Conservation (phyloP, 2,888 invertebrate species). For the Pristionchus arcanus region DNA sequence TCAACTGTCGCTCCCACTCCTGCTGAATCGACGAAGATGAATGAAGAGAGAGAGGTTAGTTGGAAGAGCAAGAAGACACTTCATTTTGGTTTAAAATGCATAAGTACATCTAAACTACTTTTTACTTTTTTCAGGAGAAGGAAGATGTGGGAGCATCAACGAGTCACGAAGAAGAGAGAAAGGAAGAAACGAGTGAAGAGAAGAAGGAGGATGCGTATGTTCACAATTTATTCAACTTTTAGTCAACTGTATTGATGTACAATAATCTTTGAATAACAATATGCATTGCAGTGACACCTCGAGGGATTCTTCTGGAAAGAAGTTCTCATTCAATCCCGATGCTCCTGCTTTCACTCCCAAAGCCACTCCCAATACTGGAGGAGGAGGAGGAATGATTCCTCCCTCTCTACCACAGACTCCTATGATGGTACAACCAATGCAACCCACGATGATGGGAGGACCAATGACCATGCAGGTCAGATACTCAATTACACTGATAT, state of each 20-base stretch:
- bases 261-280: neutral
- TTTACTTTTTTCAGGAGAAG: neutral
- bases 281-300: conserved; percentile 13
- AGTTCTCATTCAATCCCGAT: conserved; percentile 56
- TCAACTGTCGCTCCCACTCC: conserved; percentile 2
- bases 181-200: neutral
- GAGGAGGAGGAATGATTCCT: neutral
- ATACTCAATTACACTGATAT: too few species aligned
- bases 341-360: conserved; percentile 54
- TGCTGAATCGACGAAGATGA: neutral
- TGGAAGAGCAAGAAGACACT: neutral
- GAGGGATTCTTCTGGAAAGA: conserved; percentile 11
- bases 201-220: conserved; percentile 50
- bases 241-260: neutral
- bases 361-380: neutral
- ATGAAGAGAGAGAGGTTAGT: conserved; percentile 1
- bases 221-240: neutral
- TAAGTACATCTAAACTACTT: neutral
- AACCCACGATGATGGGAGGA: neutral
- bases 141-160: conserved; percentile 5
- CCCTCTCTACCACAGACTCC: neutral
- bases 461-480: conserved; percentile 27
- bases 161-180: neutral
- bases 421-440: neutral
- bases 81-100: too few species aligned